Base-by-base conservation (phyloP, 2,797 vertebrate genomes). In the Pangasius krempfi region DNA sequence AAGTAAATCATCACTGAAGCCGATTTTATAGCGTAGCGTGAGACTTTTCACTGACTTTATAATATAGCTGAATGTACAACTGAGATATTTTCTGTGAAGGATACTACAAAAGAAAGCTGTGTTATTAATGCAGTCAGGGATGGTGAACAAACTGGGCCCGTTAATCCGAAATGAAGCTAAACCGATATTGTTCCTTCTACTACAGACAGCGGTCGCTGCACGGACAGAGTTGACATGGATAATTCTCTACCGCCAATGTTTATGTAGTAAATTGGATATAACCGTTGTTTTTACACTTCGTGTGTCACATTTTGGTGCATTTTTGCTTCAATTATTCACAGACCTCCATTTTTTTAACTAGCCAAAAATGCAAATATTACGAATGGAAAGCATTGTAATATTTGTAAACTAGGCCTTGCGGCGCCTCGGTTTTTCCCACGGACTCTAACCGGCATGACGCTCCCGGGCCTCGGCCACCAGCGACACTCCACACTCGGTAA, bases 191-290 rank as follows among this genome's bases (percentile, higher is more conserved):
- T 95, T 94, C 93, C 50, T 44, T 89, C 89, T 88, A 88, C 89
- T 70, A 91, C 92, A 85, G 93, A 96, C 94, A 95, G 94, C 93
- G 92, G 92, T 92, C 93, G 94, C 93, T 95, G 94, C 93, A 93
- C 92, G 92, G 92, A 89, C 92, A 54, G 84, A 92, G 94, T 95
- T 95, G 95, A 96, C 96, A 97, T 96, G 96, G 96, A 95, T 95
- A 12, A 92, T 94, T 92, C 92, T 95, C 93, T 92, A 91, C 92
- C 87, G 87, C 86, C 66, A 81, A 78, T 90, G 88, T 90, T 93
- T 93, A 90, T 93, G 89, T 93, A 91, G 91, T 92, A 91, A 89
- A 93, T 94, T 91, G 88, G 93, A 93, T 93, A 87, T 89, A 89
- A 86, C 92, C 90, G 87, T 90, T 73, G 83, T 27, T 37, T 87